Percentiles rank a stretch among this genome's conserved stretches.
phyloP scores from a whole-genome alignment of 2,888 invertebrate genomes.

The Ganaspis brasiliensis region DNA sequence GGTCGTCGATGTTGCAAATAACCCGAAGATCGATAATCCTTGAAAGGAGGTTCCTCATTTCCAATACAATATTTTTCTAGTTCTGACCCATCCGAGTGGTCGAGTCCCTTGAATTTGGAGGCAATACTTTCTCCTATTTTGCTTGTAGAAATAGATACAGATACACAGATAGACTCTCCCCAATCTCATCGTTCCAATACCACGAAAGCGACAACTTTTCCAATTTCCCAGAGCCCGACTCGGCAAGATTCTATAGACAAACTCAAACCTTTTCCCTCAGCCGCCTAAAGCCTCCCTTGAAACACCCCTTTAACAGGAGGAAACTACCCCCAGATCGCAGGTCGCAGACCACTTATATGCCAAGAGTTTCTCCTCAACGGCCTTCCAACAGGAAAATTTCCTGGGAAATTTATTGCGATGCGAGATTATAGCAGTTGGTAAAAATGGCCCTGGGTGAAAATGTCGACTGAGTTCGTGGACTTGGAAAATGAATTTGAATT shows the following conservation, averaged over 20 bases:
- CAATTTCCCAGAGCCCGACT: slow-evolving; percentile 60
- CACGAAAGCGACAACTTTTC: slow-evolving; percentile 62
- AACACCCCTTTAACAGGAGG: slow-evolving; percentile 12
- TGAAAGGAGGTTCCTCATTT: slow-evolving; percentile 40
- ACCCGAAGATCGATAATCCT: background rate
- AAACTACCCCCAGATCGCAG: background rate
- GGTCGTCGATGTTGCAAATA: too few relatives aligned
- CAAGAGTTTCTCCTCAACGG: slow-evolving; percentile 13
- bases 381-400: slow-evolving; percentile 26
- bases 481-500: slow-evolving; percentile 25
- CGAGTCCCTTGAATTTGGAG: background rate
- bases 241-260: slow-evolving; percentile 57
- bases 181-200: slow-evolving; percentile 2
- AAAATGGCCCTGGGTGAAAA: background rate
- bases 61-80: slow-evolving; percentile 62
- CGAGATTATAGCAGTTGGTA: background rate
- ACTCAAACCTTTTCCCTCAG: slow-evolving; percentile 48
- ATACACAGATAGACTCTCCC: background rate
- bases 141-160: background rate
- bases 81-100: slow-evolving; percentile 16
- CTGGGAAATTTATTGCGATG: slow-evolving; percentile 23
- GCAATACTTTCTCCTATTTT: background rate
- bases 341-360: slow-evolving; percentile 24
- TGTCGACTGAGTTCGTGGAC: background rate
- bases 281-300: slow-evolving; percentile 5